Percentiles rank a stretch among this genome's conserved stretches.
These are phyloP conservation scores for Spinus pinus DNA, from an alignment of 2,797 vertebrate species.

Conservation along the genomic window DNA sequence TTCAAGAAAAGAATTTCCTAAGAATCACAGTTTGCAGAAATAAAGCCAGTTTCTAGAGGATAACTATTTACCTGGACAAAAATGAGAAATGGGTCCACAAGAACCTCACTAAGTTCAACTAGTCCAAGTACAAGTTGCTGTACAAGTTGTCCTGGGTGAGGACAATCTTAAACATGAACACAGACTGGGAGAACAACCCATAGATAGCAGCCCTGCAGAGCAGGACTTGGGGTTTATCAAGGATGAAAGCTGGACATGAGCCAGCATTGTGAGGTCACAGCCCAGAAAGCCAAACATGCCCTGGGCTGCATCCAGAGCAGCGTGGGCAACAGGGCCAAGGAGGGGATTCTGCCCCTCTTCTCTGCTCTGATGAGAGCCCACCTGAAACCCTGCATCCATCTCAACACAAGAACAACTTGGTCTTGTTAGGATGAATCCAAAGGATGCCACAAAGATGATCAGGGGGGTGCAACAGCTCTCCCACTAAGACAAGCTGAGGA, in stretches of 20 bases:
- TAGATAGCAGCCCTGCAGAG: background rate
- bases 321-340: accelerated
- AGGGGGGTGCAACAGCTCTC: background rate
- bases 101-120: background rate
- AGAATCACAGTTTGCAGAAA: background rate
- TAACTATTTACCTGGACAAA: background rate
- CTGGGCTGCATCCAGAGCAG: background rate
- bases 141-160: background rate
- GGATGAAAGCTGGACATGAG: background rate
- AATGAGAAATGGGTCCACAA: background rate
- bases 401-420: background rate
- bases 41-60: background rate
- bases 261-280: background rate
- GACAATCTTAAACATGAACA: background rate
- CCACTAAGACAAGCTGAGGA: background rate
- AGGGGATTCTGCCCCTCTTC: background rate
- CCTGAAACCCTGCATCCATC: accelerated
- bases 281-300: accelerated
- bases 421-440: background rate
- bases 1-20: background rate
- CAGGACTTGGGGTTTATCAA: background rate
- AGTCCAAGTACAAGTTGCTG: background rate
- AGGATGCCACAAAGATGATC: background rate
- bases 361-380: background rate
- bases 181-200: background rate